phyloP scores from a whole-genome alignment of 2,797 vertebrate genomes.

The Mus spretus region DNA sequence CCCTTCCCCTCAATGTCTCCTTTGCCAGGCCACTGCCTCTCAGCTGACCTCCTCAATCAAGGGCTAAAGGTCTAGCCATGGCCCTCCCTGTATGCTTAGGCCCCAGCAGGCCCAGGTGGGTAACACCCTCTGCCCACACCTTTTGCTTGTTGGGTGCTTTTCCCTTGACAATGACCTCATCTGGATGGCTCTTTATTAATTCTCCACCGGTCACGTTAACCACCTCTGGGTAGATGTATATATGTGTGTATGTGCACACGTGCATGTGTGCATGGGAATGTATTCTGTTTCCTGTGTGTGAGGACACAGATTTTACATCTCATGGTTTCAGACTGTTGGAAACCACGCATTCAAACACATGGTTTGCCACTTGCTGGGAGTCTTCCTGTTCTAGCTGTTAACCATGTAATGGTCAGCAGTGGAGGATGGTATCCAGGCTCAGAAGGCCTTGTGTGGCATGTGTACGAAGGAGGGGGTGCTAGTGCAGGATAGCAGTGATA shows the following conservation, averaged over 20 bases:
- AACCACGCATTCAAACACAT: accelerated
- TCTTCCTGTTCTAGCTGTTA: background rate
- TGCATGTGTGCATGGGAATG: background rate
- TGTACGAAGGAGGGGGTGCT: background rate
- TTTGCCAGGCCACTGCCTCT: background rate
- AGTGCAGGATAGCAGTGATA: background rate
- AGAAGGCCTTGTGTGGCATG: accelerated
- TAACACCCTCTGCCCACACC: accelerated
- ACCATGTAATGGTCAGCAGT: background rate
- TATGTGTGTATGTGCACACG: background rate
- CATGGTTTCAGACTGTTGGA: accelerated
- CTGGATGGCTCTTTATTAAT: background rate
- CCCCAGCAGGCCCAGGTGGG: background rate
- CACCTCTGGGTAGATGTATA: background rate
- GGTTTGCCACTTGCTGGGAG: background rate
- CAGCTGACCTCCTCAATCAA: background rate
- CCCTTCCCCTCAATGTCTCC: background rate
- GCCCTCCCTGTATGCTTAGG: background rate
- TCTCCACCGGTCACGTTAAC: background rate
- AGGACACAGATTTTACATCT: background rate
- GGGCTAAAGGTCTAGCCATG: background rate
- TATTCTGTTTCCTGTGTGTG: background rate
- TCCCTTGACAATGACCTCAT: background rate
- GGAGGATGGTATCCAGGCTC: background rate
- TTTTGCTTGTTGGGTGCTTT: background rate